Conservation (phyloP, 2,888 invertebrate genomes). For the Chrysotoxum bicinctum region DNA sequence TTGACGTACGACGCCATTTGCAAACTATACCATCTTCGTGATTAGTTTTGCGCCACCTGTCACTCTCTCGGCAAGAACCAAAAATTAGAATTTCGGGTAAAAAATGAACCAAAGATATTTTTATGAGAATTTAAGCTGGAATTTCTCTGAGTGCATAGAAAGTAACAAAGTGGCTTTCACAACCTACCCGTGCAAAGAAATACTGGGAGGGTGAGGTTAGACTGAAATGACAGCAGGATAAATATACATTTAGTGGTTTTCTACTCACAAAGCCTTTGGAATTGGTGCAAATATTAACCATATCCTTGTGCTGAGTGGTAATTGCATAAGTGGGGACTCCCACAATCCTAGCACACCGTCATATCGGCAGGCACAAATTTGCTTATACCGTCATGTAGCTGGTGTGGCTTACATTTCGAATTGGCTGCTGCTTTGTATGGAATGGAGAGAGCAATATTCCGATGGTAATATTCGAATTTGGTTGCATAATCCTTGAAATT, state of each 20-base stretch:
- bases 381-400: neutral
- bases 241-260: constrained; percentile 65
- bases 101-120: neutral
- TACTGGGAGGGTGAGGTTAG: constrained; percentile 14
- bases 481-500: constrained; percentile 54
- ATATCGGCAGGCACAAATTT: neutral
- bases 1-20: too few species aligned
- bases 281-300: constrained; percentile 60
- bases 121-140: neutral
- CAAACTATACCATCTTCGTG: too few species aligned
- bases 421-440: neutral
- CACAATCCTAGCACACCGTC: constrained; percentile 25
- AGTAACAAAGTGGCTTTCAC: neutral
- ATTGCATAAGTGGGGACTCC: constrained; percentile 15
- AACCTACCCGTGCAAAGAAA: constrained; percentile 5
- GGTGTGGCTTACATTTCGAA: neutral
- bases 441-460: neutral
- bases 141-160: neutral
- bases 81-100: too few species aligned
- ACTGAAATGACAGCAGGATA: constrained; percentile 59
- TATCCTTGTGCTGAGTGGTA: constrained; percentile 47
- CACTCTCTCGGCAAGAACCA: too few species aligned
- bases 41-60: too few species aligned
- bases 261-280: constrained; percentile 36
- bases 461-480: constrained; percentile 54